Evolutionary conservation across 2,797 vertebrate genomes (phyloP).

Genomic region (Enteromius viviparus): DNA sequence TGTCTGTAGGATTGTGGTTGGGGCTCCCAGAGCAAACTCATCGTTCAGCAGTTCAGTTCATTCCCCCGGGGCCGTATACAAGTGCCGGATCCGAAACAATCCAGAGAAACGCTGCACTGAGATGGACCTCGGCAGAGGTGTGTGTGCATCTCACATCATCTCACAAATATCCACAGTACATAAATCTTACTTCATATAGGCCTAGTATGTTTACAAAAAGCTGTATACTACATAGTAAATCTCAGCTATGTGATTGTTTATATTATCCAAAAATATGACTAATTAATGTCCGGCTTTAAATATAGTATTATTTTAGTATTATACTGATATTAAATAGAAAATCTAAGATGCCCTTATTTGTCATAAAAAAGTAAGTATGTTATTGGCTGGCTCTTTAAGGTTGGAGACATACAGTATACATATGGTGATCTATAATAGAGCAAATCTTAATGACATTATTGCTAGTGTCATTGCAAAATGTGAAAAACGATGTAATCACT

Average conservation of each 20-base stretch:
- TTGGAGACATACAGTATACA: neutral
- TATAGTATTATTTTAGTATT: too few species aligned
- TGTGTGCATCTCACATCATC: slow-evolving; percentile 56
- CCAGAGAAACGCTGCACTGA: slow-evolving; percentile 95
- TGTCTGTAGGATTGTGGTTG: slow-evolving; percentile 89
- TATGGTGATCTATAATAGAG: neutral
- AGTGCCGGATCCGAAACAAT: slow-evolving; percentile 96
- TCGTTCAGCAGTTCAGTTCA: slow-evolving; percentile 89
- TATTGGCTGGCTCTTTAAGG: neutral
- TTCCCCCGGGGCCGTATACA: slow-evolving; percentile 93
- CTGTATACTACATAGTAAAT: neutral
- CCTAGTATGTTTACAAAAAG: neutral
- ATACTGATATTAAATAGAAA: neutral
- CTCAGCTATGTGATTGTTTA: neutral
- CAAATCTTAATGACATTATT: neutral
- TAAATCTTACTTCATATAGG: neutral
- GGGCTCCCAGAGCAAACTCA: slow-evolving; percentile 92
- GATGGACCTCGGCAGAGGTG: slow-evolving; percentile 96
- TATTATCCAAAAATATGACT: neutral
- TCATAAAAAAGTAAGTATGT: neutral
- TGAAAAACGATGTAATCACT: neutral
- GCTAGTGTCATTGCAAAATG: neutral
- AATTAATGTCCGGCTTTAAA: neutral
- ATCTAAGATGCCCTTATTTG: neutral
- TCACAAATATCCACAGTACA: neutral